Conservation (phyloP, 2,888 invertebrate species). For the Caenorhabditis zanzibari region DNA sequence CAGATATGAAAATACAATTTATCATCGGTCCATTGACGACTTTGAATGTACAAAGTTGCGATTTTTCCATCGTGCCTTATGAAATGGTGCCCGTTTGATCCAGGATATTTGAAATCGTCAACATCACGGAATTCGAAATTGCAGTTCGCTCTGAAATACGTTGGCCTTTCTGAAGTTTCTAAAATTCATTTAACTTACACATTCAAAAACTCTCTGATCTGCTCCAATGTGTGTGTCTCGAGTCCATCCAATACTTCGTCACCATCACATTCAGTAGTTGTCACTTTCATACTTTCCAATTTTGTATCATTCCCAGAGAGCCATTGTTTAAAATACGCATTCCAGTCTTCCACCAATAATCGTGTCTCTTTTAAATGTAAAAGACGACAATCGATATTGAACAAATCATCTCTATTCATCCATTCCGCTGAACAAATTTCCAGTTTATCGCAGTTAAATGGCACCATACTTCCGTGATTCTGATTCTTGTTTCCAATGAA, state of each 20-base stretch:
- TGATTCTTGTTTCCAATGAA: not conserved
- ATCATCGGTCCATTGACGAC: too few relatives aligned
- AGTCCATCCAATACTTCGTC: constrained; percentile 5
- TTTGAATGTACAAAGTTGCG: not conserved
- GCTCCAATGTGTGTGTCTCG: not conserved
- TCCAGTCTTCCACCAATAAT: not conserved
- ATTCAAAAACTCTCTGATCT: not conserved
- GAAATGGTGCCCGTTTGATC: not conserved
- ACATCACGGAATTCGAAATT: not conserved
- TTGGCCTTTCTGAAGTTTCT: too few relatives aligned
- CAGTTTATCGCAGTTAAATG: not conserved
- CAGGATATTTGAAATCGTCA: not conserved
- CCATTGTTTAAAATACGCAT: constrained; percentile 3
- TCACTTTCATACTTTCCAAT: not conserved
- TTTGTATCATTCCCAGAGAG: not conserved
- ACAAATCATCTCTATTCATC: not conserved
- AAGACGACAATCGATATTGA: not conserved
- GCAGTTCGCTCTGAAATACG: not conserved
- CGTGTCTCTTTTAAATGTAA: not conserved
- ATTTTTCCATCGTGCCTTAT: constrained; percentile 10
- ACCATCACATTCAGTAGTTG: not conserved
- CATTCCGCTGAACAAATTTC: not conserved
- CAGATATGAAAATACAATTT: not conserved
- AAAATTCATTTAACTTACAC: constrained; percentile 4
- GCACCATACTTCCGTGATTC: not conserved